Evolutionary conservation across 2,797 vertebrate species (phyloP).

Genomic region (Morus bassanus): DNA sequence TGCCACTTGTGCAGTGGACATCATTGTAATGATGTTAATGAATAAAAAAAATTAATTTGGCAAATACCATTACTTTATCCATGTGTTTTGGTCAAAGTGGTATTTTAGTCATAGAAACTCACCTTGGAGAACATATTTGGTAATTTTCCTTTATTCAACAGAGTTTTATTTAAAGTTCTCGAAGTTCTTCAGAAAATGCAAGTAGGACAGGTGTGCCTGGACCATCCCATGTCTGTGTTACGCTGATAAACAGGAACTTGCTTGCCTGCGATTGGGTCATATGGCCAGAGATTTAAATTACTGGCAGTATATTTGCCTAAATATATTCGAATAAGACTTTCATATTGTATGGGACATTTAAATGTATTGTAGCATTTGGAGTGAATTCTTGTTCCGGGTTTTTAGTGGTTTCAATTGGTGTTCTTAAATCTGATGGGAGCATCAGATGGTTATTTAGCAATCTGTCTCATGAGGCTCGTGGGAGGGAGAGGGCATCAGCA

Average conservation of each 20-base stretch:
- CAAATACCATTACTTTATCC: background rate
- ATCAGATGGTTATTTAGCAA: background rate
- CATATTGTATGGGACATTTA: background rate
- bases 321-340: background rate
- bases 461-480: background rate
- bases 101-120: background rate
- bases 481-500: background rate
- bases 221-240: rapidly evolving
- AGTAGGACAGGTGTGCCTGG: background rate
- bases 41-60: background rate
- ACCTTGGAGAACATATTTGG: background rate
- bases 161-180: background rate
- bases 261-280: background rate
- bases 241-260: background rate
- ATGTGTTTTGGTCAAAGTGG: background rate
- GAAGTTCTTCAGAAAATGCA: background rate
- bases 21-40: rapidly evolving
- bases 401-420: background rate
- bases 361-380: background rate
- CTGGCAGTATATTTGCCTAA: background rate
- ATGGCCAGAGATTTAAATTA: background rate
- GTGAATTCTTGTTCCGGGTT: background rate
- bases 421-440: background rate
- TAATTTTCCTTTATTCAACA: background rate
- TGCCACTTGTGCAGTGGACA: background rate